Evolutionary conservation across 1,140 invertebrate species (phyloP).

Genomic region (Oncopodura yosiiana): DNA sequence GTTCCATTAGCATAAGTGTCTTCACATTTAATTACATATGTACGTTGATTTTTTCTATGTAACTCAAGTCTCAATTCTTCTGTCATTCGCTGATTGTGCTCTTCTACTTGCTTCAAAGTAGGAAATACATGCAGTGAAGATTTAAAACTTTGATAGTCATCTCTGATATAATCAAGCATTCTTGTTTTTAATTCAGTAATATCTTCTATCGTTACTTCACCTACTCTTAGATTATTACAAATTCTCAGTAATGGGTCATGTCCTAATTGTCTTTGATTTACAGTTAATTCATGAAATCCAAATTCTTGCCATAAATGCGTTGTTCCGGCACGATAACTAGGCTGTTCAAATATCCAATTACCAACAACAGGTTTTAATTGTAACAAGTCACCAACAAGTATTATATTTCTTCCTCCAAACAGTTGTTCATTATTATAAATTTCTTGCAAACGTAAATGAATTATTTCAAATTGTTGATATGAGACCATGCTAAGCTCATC

Average conservation of each 20-base stretch:
- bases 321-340: not conserved
- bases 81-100: not conserved
- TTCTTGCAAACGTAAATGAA: constrained; percentile 37
- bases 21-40: too few species aligned
- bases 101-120: not conserved
- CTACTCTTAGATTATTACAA: not conserved
- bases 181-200: not conserved
- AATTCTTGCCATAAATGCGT: not conserved
- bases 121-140: not conserved
- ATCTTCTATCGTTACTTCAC: not conserved
- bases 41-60: too few species aligned
- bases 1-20: constrained; percentile 14
- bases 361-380: constrained; percentile 35
- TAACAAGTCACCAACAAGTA: constrained; percentile 34
- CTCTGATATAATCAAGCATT: not conserved
- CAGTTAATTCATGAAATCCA: not conserved
- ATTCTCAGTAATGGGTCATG: not conserved
- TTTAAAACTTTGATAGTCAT: not conserved
- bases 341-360: not conserved
- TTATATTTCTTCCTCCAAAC: constrained; percentile 32
- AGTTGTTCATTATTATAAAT: constrained; percentile 35
- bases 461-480: constrained; percentile 27
- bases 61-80: not conserved
- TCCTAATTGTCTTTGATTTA: not conserved
- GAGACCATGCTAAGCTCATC: constrained; percentile 42